Evolutionary conservation across 2,797 vertebrate species (phyloP).

Genomic region (Kryptolebias ocellatus): DNA sequence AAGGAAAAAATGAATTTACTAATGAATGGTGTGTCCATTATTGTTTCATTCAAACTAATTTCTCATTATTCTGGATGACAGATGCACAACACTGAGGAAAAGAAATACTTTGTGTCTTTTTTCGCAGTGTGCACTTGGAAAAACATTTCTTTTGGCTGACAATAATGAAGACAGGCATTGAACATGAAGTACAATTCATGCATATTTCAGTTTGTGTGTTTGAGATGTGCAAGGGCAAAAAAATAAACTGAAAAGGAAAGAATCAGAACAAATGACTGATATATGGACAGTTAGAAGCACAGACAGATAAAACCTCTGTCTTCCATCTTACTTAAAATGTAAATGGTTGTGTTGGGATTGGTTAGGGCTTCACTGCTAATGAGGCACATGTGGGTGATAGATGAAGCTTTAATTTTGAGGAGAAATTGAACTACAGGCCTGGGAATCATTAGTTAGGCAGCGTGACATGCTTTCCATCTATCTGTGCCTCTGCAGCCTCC

Average conservation of each 20-base stretch:
- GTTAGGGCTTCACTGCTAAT: constrained; percentile 63
- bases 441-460: constrained; percentile 72
- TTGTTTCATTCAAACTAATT: constrained; percentile 48
- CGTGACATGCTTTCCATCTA: constrained; percentile 62
- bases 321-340: constrained; percentile 69
- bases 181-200: neutral
- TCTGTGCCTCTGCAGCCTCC: constrained; percentile 60
- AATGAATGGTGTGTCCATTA: constrained; percentile 49
- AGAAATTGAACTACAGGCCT: constrained; percentile 74
- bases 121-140: neutral
- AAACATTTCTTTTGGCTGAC: neutral
- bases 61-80: constrained; percentile 26
- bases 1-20: constrained; percentile 30
- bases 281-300: constrained; percentile 23
- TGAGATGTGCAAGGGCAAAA: constrained; percentile 7
- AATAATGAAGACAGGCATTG: constrained; percentile 9
- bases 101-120: constrained; percentile 6
- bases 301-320: constrained; percentile 46
- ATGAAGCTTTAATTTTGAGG: constrained; percentile 73
- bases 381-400: constrained; percentile 67
- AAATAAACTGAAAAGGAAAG: constrained; percentile 12
- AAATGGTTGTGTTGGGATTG: constrained; percentile 69
- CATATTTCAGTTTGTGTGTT: constrained; percentile 1
- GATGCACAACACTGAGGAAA: constrained; percentile 9
- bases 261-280: constrained; percentile 18